phyloP scores from a whole-genome alignment of 2,888 invertebrate genomes.

The Oscheius sp. region DNA sequence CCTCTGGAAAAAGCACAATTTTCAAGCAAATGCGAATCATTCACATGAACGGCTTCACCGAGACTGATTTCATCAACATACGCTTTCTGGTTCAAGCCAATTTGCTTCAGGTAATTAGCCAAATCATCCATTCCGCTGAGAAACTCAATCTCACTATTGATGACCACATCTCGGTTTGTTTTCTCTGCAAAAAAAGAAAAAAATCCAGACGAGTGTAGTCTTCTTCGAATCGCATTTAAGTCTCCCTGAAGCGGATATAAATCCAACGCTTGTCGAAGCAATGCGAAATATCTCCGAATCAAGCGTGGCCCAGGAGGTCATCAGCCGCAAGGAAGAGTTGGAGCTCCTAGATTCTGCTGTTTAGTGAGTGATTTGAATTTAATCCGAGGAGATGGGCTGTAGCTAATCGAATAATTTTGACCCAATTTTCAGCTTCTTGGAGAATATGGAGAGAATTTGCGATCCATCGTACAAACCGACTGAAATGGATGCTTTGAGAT shows the following conservation, averaged over 20 bases:
- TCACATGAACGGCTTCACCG: slow-evolving; percentile 60
- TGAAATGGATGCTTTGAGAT: slow-evolving; percentile 93
- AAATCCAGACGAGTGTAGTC: slow-evolving; percentile 48
- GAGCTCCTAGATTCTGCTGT: slow-evolving; percentile 99
- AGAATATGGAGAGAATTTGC: slow-evolving; percentile 96
- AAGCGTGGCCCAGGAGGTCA: slow-evolving; percentile 94
- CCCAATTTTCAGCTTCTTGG: slow-evolving; percentile 86
- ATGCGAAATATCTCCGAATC: slow-evolving; percentile 82
- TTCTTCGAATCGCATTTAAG: slow-evolving; percentile 29
- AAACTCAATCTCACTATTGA: background rate
- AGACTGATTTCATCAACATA: slow-evolving; percentile 58
- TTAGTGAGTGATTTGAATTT: slow-evolving; percentile 82
- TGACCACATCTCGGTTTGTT: no score
- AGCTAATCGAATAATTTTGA: background rate
- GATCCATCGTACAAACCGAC: slow-evolving; percentile 94
- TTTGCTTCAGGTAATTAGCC: slow-evolving; percentile 35
- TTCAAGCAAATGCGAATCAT: slow-evolving; percentile 65
- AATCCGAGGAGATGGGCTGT: no score
- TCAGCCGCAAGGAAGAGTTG: slow-evolving; percentile 96
- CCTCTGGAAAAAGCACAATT: slow-evolving; percentile 71
- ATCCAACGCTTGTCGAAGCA: background rate
- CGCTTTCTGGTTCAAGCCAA: slow-evolving; percentile 57
- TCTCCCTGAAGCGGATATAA: background rate
- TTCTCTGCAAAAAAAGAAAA: no score
- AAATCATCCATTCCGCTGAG: background rate